A percentile compares a stretch with the other conserved stretches of the same genome.
Conservation (phyloP, 2,797 vertebrate genomes). For the Atherinosoma microstoma region DNA sequence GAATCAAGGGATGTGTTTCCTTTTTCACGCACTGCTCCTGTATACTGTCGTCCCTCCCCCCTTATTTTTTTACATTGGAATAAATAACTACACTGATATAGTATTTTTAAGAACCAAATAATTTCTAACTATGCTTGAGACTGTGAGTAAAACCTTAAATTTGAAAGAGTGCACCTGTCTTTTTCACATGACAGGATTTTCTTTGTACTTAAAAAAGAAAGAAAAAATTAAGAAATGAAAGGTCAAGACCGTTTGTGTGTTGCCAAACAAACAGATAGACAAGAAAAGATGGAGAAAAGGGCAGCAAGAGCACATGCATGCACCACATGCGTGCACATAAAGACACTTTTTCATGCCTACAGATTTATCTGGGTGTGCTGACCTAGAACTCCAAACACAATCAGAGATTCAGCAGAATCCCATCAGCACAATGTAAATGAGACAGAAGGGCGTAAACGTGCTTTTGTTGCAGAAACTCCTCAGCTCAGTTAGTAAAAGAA, state of each 20-base stretch:
- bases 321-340: constrained; percentile 6
- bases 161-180: too few species aligned
- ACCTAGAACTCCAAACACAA: constrained; percentile 72
- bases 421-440: constrained; percentile 74
- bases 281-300: constrained; percentile 3
- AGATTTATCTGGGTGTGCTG: constrained; percentile 56
- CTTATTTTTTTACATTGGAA: too few species aligned
- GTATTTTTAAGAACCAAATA: too few species aligned
- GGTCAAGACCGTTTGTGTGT: background rate
- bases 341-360: constrained; percentile 16
- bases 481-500: constrained; percentile 55
- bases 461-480: constrained; percentile 73
- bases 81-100: too few species aligned
- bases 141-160: too few species aligned
- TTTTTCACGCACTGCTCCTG: too few species aligned
- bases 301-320: constrained; percentile 7
- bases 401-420: constrained; percentile 73
- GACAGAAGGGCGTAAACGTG: constrained; percentile 56
- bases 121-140: too few species aligned
- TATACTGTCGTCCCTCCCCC: too few species aligned
- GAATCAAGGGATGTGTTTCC: too few species aligned
- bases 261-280: constrained; percentile 6
- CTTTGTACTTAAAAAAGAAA: background rate
- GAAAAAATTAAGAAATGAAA: too few species aligned
- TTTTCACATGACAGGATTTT: background rate